These are phyloP conservation scores for Tenualosa ilisha DNA, from an alignment of 2,797 vertebrate species.

Conservation along the genomic window DNA sequence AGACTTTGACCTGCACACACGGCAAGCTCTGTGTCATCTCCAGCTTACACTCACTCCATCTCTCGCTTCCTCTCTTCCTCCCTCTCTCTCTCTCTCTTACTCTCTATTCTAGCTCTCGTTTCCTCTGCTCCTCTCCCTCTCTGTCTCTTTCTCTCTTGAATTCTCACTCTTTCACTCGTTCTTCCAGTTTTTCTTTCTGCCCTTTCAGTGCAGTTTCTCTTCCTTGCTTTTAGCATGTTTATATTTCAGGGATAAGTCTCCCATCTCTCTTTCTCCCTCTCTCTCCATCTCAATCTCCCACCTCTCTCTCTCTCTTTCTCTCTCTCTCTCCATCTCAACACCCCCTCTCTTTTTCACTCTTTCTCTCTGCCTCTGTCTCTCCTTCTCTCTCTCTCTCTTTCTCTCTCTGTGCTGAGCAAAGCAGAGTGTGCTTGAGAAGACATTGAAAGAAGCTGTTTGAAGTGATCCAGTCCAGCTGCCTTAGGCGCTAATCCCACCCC, in stretches of 20 bases:
- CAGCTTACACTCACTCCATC: neutral
- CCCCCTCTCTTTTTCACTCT: neutral
- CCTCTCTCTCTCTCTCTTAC: constrained; percentile 39
- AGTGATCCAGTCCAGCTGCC: constrained; percentile 45
- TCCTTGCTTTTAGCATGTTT: constrained; percentile 9
- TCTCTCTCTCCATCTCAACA: neutral
- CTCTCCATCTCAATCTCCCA: neutral
- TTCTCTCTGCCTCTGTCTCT: neutral
- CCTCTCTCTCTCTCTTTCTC: neutral
- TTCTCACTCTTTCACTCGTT: neutral
- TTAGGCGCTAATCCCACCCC: constrained; percentile 39
- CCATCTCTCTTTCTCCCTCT: neutral
- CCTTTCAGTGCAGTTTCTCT: neutral
- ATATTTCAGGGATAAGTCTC: neutral
- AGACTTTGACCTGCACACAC: too few relatives aligned
- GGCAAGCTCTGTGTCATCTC: neutral
- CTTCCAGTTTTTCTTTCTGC: neutral
- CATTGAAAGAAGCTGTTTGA: constrained; percentile 42
- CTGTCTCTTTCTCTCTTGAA: neutral
- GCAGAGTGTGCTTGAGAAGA: constrained; percentile 37
- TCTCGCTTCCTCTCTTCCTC: constrained; percentile 51
- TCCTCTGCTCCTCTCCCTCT: neutral
- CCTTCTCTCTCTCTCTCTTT: neutral
- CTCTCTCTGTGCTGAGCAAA: constrained; percentile 18
- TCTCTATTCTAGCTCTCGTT: neutral